These are phyloP conservation scores for Xenopus petersii DNA, from an alignment of 2,797 vertebrate genomes.

Conservation along the genomic window DNA sequence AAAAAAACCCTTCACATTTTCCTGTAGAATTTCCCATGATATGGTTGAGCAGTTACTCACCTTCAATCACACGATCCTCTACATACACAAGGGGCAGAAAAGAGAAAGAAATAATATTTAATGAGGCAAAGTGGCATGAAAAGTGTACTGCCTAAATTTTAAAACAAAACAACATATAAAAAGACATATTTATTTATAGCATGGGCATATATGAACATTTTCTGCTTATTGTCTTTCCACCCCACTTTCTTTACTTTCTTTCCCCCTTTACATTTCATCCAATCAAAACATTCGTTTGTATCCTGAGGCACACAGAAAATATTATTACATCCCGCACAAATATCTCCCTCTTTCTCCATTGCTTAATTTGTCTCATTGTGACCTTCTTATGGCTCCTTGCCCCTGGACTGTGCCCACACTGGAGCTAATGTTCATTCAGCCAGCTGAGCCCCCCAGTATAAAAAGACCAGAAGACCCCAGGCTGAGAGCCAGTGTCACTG, in stretches of 20 bases:
- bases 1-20: background rate
- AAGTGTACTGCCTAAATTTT: no score
- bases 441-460: slow-evolving; percentile 39
- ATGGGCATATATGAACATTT: no score
- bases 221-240: no score
- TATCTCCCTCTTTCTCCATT: background rate
- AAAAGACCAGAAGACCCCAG: slow-evolving; percentile 36
- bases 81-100: background rate
- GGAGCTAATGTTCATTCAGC: slow-evolving; percentile 25
- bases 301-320: no score
- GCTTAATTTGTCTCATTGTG: slow-evolving; percentile 11
- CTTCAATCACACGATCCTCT: slow-evolving; percentile 46
- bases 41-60: slow-evolving; percentile 39
- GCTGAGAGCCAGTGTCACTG: slow-evolving; percentile 33
- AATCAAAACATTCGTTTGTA: no score
- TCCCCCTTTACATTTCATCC: no score
- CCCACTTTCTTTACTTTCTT: no score
- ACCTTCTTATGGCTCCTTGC: slow-evolving; percentile 1
- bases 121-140: background rate
- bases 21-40: slow-evolving; percentile 12
- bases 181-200: no score
- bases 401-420: slow-evolving; percentile 22
- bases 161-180: no score
- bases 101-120: background rate
- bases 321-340: no score